Percentiles rank a stretch among this genome's conserved stretches.
phyloP scores from a whole-genome alignment of 2,797 vertebrate genomes.

The Megaceryle alcyon region DNA sequence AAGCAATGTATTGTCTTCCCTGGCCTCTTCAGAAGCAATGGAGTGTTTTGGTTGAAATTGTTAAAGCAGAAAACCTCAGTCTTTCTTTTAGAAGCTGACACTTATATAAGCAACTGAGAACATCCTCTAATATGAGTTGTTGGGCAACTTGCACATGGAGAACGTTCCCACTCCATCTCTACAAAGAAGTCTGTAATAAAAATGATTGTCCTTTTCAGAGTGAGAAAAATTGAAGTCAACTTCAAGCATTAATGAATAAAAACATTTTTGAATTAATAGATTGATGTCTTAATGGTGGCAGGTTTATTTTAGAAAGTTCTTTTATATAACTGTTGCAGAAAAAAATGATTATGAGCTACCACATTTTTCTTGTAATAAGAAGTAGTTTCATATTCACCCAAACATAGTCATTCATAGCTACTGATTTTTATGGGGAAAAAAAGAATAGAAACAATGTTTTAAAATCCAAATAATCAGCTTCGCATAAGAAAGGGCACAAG shows the following conservation, averaged over 20 bases:
- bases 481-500: not conserved
- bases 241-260: not conserved
- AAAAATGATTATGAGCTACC: not conserved
- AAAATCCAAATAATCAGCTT: not conserved
- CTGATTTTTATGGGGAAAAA: not conserved
- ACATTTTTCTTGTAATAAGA: not conserved
- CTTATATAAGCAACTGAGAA: not conserved
- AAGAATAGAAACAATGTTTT: not conserved
- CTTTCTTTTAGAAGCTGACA: not conserved
- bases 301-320: slow-evolving; percentile 1
- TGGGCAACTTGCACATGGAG: not conserved
- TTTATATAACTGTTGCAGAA: not conserved
- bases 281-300: not conserved
- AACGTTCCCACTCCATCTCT: not conserved
- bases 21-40: not conserved
- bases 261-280: not conserved
- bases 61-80: not conserved
- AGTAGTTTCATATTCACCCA: not conserved
- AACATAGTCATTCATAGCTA: not conserved
- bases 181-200: not conserved
- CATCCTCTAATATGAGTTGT: not conserved
- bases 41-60: not conserved
- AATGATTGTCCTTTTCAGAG: not conserved
- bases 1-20: not conserved
- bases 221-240: not conserved